Evolutionary conservation across 2,113 vertebrate species (phyloP), one percentile per base, ranked within the genome.

Genomic region (Nothoprocta perdicaria): DNA sequence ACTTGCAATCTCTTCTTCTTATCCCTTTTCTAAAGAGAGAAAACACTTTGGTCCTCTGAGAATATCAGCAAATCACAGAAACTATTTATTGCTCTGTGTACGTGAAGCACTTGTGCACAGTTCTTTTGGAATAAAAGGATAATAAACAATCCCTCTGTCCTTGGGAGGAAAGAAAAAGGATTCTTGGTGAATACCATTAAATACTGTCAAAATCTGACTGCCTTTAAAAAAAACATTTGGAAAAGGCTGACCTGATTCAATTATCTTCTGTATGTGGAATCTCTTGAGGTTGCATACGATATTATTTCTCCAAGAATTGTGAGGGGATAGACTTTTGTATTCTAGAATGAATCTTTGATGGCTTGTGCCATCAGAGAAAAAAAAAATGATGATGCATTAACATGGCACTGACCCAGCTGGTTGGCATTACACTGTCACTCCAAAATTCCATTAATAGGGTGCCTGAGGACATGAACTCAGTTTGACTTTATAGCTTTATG

Each of bases 391-490:
- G 94, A 92, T 94, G 53, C 50, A 82, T 95, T 96, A 94, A 69
- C 48, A 27, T 85, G 78, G 65, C 67, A 73, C 83, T 94, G 91
- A 95, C 87, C 91, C 93, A 96, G 94, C 85, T 87, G 88, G 91
- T 60, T 96, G 94, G 68, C 24, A 3, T 29, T 57, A 65, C 63
- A 83, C 58, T 91, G 85, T 81, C 91, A 93, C 73, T 95, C 75
- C 58, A 86, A 95, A 96, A 95, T 95, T 94, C 89, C 89, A 95
- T 96, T 96, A 95, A 90, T 75, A 91, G 78, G 73, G 66, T 92
- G 96, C 95, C 94, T 80, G 85, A 93, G 91, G 96, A 96, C 93
- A 94, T 93, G 94, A 96, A 97, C 96, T 94, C 86, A 61, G 94
- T 88, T 89, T 96, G 90, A 94, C 92, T 87, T 92, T 50, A 94